phyloP scores from a whole-genome alignment of 37 sponge, comb jelly and placozoan genomes.

The Axinella damicornis region DNA sequence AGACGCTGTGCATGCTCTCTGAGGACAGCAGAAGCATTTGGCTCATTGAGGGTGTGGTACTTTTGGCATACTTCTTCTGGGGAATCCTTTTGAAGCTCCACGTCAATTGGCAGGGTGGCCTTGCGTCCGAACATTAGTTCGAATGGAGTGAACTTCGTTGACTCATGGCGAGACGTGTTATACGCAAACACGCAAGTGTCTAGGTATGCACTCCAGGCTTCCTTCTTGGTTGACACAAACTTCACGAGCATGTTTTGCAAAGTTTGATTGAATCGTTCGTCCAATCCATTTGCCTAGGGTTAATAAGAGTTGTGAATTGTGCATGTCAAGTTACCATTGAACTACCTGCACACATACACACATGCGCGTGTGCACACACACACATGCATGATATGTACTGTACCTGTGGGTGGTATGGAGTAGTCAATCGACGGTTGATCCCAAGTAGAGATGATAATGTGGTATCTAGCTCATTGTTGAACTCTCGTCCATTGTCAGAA shows the following conservation, averaged over 20 bases:
- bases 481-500: constrained; percentile 69
- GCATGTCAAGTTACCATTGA: not conserved
- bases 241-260: constrained; percentile 79
- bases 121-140: constrained; percentile 70
- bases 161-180: constrained; percentile 81
- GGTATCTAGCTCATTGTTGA: constrained; percentile 56
- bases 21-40: not conserved
- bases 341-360: no score
- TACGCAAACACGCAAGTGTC: constrained; percentile 81
- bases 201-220: constrained; percentile 48
- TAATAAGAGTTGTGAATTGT: not conserved
- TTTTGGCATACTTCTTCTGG: constrained; percentile 19
- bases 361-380: not conserved
- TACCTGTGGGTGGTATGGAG: constrained; percentile 78
- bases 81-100: constrained; percentile 20
- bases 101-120: constrained; percentile 72
- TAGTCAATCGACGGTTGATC: constrained; percentile 49
- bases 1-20: constrained; percentile 14
- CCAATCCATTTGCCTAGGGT: constrained; percentile 73
- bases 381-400: not conserved
- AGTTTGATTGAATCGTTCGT: constrained; percentile 78
- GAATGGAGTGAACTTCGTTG: constrained; percentile 76
- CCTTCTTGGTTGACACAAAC: constrained; percentile 49
- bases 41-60: constrained; percentile 19
- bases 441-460: constrained; percentile 29